Conservation (phyloP, 2,888 invertebrate genomes). For the Malthinus seriepunctatus region DNA sequence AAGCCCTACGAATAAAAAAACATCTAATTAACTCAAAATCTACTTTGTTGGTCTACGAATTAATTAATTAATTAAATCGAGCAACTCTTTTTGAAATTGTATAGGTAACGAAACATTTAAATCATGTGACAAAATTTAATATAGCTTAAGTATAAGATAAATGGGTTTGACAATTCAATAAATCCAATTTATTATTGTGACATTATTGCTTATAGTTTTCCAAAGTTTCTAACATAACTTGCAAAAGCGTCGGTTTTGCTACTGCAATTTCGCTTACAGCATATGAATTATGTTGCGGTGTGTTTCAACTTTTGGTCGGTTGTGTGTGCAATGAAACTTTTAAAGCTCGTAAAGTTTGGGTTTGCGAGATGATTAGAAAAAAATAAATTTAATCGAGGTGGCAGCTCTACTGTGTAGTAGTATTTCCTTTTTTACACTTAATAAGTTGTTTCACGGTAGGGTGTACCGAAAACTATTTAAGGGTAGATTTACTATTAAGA, state of each 20-base stretch:
- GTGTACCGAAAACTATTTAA: background rate
- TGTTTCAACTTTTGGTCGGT: slow-evolving; percentile 2
- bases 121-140: slow-evolving; percentile 20
- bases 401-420: too few relatives aligned
- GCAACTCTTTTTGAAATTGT: too few relatives aligned
- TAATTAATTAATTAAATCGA: too few relatives aligned
- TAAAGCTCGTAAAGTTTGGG: slow-evolving; percentile 13
- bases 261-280: slow-evolving; percentile 13
- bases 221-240: slow-evolving; percentile 19
- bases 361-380: background rate
- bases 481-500: slow-evolving; percentile 3
- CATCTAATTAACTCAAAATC: too few relatives aligned
- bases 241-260: slow-evolving; percentile 3
- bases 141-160: slow-evolving; percentile 9
- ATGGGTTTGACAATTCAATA: slow-evolving; percentile 17
- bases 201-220: slow-evolving; percentile 27
- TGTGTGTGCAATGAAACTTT: slow-evolving; percentile 16
- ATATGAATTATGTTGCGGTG: slow-evolving; percentile 15
- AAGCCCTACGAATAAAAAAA: too few relatives aligned
- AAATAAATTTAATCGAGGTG: background rate
- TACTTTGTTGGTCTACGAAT: too few relatives aligned
- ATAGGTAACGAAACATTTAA: slow-evolving; percentile 7
- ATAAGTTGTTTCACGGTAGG: slow-evolving; percentile 1
- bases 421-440: background rate
- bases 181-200: slow-evolving; percentile 23